Percentiles rank a stretch among this genome's conserved stretches.
Conservation (phyloP, 2,888 invertebrate genomes). For the Sinohyriopsis cumingii region DNA sequence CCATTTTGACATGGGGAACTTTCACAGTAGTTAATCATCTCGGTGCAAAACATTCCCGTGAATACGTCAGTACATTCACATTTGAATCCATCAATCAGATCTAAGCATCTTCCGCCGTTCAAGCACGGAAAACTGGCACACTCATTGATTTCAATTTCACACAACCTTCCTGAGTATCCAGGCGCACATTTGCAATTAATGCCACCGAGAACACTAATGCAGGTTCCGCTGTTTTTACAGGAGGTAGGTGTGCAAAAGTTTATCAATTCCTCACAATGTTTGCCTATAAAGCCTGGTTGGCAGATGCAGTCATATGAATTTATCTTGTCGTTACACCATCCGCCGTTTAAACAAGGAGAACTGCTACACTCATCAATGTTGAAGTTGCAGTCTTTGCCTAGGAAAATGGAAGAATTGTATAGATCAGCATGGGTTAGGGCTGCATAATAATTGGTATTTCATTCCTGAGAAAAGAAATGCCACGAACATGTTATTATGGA, state of each 20-base stretch:
- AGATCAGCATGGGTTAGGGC: neutral
- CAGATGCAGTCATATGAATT: conserved; percentile 46
- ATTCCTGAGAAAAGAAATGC: neutral
- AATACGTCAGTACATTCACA: conserved; percentile 92
- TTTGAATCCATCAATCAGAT: conserved; percentile 81
- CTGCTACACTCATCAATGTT: conserved; percentile 86
- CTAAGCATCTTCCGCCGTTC: conserved; percentile 63
- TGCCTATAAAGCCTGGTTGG: conserved; percentile 27
- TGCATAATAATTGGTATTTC: too few relatives aligned
- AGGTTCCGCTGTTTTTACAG: conserved; percentile 54
- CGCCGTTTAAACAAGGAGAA: conserved; percentile 41
- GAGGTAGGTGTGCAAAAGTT: conserved; percentile 57
- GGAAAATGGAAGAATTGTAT: conserved; percentile 74
- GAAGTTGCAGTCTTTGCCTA: conserved; percentile 89
- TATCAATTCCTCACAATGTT: conserved; percentile 32
- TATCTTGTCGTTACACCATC: conserved; percentile 38
- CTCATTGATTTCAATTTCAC: conserved; percentile 83
- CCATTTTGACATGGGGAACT: conserved; percentile 28
- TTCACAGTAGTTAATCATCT: conserved; percentile 80
- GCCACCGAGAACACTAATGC: conserved; percentile 37
- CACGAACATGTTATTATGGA: neutral
- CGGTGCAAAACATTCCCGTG: conserved; percentile 77
- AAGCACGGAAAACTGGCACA: conserved; percentile 82
- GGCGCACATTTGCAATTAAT: conserved; percentile 81
- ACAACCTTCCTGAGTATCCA: conserved; percentile 91